These are phyloP conservation scores for Morone saxatilis DNA, from an alignment of 2,113 vertebrate species.

Conservation along the genomic window DNA sequence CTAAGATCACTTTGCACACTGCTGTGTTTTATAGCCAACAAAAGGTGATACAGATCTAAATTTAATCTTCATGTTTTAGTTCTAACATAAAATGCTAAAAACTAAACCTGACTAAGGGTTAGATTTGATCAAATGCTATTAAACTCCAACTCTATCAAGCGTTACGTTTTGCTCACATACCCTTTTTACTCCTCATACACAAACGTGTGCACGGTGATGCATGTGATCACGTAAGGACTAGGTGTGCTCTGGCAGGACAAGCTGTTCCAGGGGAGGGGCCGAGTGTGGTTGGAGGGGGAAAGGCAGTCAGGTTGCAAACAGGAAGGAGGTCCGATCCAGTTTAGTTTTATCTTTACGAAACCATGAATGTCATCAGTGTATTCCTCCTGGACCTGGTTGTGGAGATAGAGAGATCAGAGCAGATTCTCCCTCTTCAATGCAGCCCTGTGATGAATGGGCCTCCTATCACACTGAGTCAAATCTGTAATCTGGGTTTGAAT, in stretches of 20 bases:
- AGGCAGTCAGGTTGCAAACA: constrained; percentile 2
- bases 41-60: background rate
- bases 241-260: constrained; percentile 73
- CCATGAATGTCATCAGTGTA: no score
- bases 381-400: background rate
- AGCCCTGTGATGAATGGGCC: constrained; percentile 31
- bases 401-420: background rate
- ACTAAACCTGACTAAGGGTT: background rate
- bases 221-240: constrained; percentile 58
- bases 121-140: background rate
- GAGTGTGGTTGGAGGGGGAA: background rate
- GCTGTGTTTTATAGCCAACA: background rate
- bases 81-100: background rate
- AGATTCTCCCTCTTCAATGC: constrained; percentile 3
- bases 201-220: constrained; percentile 19
- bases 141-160: background rate
- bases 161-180: constrained; percentile 18
- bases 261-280: constrained; percentile 52
- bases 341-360: no score
- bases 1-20: background rate
- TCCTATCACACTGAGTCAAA: constrained; percentile 27
- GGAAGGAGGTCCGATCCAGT: background rate
- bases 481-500: constrained; percentile 53
- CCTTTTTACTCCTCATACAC: constrained; percentile 9
- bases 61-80: background rate